A percentile compares a stretch with the other conserved stretches of the same genome.
phyloP scores from a whole-genome alignment of 2,888 invertebrate species.

The Sinohyriopsis cumingii region DNA sequence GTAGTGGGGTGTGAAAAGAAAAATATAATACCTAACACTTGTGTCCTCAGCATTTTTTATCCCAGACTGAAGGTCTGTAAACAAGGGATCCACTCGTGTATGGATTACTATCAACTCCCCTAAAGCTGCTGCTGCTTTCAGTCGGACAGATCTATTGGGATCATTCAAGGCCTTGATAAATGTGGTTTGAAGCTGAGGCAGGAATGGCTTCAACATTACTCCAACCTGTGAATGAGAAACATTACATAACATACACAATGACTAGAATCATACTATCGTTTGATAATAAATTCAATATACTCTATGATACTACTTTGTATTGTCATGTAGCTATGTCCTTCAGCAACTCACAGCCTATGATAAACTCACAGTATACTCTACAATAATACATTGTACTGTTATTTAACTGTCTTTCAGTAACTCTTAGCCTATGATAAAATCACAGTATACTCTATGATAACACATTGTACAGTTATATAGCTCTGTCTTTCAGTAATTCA shows the following conservation, averaged over 20 bases:
- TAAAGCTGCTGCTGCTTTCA: conserved; percentile 88
- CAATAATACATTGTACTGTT: no score
- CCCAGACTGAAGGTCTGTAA: conserved; percentile 90
- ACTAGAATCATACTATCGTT: neutral
- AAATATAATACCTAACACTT: conserved; percentile 77
- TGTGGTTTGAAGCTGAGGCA: conserved; percentile 98
- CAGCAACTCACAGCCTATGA: neutral
- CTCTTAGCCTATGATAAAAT: no score
- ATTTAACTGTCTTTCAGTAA: neutral
- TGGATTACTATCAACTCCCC: conserved; percentile 92
- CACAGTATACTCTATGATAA: no score
- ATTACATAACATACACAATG: neutral
- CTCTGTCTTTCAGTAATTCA: no score
- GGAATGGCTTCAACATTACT: conserved; percentile 94
- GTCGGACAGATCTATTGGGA: conserved; percentile 87
- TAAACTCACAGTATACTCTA: neutral
- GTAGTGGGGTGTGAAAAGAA: no score
- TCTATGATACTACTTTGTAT: neutral
- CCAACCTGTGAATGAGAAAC: conserved; percentile 80
- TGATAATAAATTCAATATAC: neutral
- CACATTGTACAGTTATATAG: no score
- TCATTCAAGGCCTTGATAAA: conserved; percentile 96
- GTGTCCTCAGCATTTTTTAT: conserved; percentile 87
- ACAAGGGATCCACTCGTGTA: conserved; percentile 94
- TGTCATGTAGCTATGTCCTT: neutral